Percentiles rank a stretch among this genome's conserved stretches.
These are phyloP conservation scores for Ormia ochracea DNA, from an alignment of 2,888 invertebrate genomes.

Conservation along the genomic window DNA sequence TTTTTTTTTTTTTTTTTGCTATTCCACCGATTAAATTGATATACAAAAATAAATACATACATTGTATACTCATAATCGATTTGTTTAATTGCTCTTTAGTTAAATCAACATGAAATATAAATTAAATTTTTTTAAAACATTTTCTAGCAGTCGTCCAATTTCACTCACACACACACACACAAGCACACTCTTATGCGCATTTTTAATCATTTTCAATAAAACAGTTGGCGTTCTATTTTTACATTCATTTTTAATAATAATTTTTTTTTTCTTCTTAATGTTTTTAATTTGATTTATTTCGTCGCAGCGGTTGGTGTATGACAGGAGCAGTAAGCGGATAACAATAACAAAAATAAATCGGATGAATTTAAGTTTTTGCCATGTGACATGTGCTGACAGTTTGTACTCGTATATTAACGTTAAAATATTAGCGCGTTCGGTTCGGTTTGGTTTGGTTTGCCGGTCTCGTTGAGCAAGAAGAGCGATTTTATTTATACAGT, in stretches of 20 bases:
- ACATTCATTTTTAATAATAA: background rate
- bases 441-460: too few relatives aligned
- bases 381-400: constrained; percentile 39
- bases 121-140: background rate
- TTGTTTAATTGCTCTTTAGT: constrained; percentile 51
- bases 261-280: constrained; percentile 25
- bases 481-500: too few relatives aligned
- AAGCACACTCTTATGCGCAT: constrained; percentile 47
- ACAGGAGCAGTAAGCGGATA: constrained; percentile 7
- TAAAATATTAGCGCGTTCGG: constrained; percentile 4
- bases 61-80: constrained; percentile 54
- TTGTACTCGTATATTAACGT: background rate
- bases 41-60: too few relatives aligned
- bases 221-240: background rate
- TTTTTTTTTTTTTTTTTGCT: too few relatives aligned
- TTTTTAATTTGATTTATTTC: constrained; percentile 1
- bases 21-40: too few relatives aligned
- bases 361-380: constrained; percentile 26
- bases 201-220: constrained; percentile 3
- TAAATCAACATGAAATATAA: background rate
- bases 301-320: background rate
- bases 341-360: background rate
- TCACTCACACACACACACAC: background rate
- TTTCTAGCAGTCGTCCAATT: background rate
- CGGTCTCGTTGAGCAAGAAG: too few relatives aligned